These are phyloP conservation scores for Orbicella faveolata DNA, from an alignment of 64 coral and sea anemone genomes.

Conservation along the genomic window DNA sequence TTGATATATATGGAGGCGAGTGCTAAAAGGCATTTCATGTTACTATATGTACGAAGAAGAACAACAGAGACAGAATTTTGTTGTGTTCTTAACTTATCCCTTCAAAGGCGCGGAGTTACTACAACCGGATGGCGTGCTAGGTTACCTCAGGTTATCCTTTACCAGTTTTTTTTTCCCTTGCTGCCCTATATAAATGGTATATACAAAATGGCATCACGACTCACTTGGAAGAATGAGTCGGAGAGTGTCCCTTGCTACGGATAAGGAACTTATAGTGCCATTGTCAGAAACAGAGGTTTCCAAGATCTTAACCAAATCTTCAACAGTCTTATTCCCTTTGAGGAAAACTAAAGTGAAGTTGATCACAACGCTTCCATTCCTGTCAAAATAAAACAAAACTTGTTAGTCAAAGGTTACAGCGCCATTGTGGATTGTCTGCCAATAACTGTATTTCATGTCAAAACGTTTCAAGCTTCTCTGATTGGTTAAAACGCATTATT, in stretches of 20 bases:
- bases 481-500: too few species aligned
- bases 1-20: too few species aligned
- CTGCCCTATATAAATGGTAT: not conserved
- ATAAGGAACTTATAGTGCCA: not conserved
- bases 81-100: too few species aligned
- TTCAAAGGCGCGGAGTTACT: too few species aligned
- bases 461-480: not conserved
- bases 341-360: slow-evolving; percentile 31
- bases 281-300: not conserved
- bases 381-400: not conserved
- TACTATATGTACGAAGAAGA: too few species aligned
- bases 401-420: too few species aligned
- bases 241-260: not conserved
- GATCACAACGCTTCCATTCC: slow-evolving; percentile 21
- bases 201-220: not conserved
- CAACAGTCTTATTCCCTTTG: not conserved
- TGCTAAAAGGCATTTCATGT: too few species aligned
- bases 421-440: too few species aligned
- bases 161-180: too few species aligned
- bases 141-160: too few species aligned
- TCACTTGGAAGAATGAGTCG: not conserved
- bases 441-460: not conserved
- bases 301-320: not conserved
- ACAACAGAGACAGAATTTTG: too few species aligned
- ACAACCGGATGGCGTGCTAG: too few species aligned